Evolutionary conservation across 2,113 vertebrate species (phyloP), one percentile per base, ranked within the genome.

Genomic region (Ophthalmolycus amberensis): DNA sequence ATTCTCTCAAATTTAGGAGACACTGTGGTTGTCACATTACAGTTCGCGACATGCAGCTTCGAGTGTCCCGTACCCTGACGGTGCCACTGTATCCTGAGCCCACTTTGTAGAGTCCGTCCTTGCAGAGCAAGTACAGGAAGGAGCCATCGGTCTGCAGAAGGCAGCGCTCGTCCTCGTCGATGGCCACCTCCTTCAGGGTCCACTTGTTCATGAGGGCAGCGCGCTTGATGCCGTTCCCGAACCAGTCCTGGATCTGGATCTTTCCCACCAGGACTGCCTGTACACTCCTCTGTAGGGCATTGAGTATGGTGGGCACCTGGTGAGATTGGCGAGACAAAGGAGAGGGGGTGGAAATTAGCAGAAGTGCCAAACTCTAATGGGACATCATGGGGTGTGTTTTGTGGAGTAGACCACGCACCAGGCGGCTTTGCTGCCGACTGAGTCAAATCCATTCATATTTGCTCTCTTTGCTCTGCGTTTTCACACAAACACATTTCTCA

Each of bases 231-330:
- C 98, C 98, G 80, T 97, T 99, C 82, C 97, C 97, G 88, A 99
- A 99, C 98, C 98, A 99, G 88, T 99, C 98, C 89, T 99, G 98
- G 93, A 99, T 99, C 93, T 99, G 98, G 85, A 99, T 97, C 93
- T 99, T 99, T 65, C 98, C 98, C 82, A 99, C 98, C 83, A 99
- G 94, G 83, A 99, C 98, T 4, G 98, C 98, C 89, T 99, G 98
- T 3, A 99, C 98, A 63, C 98, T 99, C 90, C 98, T 95, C 89
- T 99, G 98, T 58, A 99, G 95, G 4, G 98, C 98, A 25, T 97
- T 99, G 83, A 99, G 94, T 88, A 99, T 99, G 70, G 96, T 97
- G 94, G 98, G 98, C 91, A 99, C 98, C 98, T 99, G 91, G 64
- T 74, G 79, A 63, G 74, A 92, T 67, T 37, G 5, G 58, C 16